Conservation (phyloP, 2,888 invertebrate species). For the Rapana venosa region DNA sequence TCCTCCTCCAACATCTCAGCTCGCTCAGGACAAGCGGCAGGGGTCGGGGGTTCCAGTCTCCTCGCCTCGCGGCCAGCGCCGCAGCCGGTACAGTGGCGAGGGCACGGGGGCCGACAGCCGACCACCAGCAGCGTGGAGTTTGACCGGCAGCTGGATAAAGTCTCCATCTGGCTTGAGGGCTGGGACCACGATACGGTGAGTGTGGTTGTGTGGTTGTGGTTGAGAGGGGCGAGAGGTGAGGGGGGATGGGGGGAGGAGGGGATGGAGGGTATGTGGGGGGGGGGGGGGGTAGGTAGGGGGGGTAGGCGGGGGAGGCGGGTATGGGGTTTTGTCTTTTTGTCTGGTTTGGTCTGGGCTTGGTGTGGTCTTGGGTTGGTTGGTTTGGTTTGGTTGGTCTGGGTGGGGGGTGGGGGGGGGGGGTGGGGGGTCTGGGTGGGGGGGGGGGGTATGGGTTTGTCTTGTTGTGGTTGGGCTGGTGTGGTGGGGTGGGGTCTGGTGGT, state of each 20-base stretch:
- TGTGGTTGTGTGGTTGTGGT: too few relatives aligned
- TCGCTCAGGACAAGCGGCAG: neutral
- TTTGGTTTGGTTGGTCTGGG: neutral
- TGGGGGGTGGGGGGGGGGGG: neutral
- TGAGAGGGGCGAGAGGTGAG: neutral
- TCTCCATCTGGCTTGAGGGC: conserved; percentile 69
- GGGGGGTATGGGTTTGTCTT: too few relatives aligned
- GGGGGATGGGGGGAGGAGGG: neutral
- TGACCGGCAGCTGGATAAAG: conserved; percentile 72
- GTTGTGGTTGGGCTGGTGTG: too few relatives aligned
- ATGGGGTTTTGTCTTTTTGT: neutral
- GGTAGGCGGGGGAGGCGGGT: neutral
- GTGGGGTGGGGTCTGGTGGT: too few relatives aligned
- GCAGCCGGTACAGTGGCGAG: conserved; percentile 58
- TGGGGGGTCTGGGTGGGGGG: neutral
- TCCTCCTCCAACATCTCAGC: neutral
- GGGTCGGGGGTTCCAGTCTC: neutral
- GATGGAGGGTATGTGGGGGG: neutral
- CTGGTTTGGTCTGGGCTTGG: too few relatives aligned
- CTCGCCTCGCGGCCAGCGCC: neutral
- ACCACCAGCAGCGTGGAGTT: conserved; percentile 68
- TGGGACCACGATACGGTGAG: conserved; percentile 71
- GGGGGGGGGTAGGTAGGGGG: neutral
- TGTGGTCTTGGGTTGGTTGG: too few relatives aligned
- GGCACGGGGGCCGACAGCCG: conserved; percentile 65